Conservation (phyloP, 92 coral and sea anemone species). For the Phenganax subtilis region DNA sequence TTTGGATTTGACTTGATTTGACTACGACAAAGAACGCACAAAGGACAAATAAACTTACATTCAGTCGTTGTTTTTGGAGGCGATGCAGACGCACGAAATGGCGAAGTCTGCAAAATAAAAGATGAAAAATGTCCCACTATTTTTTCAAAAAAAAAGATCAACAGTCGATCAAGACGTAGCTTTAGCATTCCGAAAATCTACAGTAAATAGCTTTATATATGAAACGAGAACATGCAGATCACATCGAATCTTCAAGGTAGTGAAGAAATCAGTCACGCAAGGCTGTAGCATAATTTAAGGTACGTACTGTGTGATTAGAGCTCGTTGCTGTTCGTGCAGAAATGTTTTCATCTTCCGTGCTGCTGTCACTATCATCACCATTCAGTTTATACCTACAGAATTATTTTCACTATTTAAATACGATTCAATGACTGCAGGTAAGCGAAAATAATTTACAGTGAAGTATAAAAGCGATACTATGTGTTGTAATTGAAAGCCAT, state of each 20-base stretch:
- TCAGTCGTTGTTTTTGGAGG: background rate
- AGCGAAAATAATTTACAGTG: background rate
- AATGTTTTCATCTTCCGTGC: conserved; percentile 19
- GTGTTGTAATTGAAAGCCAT: too few relatives aligned
- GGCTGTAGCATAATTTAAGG: too few relatives aligned
- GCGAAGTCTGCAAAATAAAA: background rate
- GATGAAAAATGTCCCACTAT: background rate
- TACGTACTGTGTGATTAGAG: background rate
- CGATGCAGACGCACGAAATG: background rate
- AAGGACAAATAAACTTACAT: background rate
- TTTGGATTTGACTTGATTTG: too few relatives aligned
- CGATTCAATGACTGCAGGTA: background rate
- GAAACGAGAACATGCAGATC: too few relatives aligned
- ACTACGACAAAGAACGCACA: background rate
- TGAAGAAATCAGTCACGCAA: too few relatives aligned
- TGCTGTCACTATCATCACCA: conserved; percentile 27
- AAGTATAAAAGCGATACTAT: too few relatives aligned
- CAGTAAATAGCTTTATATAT: too few relatives aligned
- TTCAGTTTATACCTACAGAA: conserved; percentile 35
- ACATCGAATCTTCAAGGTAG: too few relatives aligned
- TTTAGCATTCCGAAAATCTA: too few relatives aligned
- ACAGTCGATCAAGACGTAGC: too few relatives aligned
- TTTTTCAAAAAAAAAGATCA: background rate
- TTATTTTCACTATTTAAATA: background rate
- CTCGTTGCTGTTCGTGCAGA: background rate